These are phyloP conservation scores for Pelobates fuscus DNA, from an alignment of 2,113 vertebrate species.

Conservation along the genomic window DNA sequence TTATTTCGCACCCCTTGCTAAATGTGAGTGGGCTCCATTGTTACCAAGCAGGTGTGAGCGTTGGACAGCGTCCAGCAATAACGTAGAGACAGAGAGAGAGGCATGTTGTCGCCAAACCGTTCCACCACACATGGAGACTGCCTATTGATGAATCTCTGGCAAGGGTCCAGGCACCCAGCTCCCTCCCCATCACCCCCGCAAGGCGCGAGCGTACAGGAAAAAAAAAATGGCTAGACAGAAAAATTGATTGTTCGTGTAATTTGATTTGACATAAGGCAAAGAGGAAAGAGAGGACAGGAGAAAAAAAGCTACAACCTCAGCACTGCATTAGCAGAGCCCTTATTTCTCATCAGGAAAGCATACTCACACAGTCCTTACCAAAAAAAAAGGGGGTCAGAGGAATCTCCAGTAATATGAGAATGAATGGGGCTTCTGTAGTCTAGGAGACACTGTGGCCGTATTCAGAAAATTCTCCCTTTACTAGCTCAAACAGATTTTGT, in stretches of 20 bases:
- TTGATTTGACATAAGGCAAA: conserved; percentile 56
- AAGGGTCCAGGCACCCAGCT: conserved; percentile 40
- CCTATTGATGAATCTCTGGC: conserved; percentile 52
- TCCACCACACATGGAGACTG: conserved; percentile 42
- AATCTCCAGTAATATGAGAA: background rate
- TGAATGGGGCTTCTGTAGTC: conserved; percentile 28
- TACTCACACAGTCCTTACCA: conserved; percentile 48
- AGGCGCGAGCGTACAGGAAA: background rate
- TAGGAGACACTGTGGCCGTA: conserved; percentile 41
- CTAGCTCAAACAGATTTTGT: conserved; percentile 26
- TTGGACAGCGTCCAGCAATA: conserved; percentile 46
- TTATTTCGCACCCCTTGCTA: conserved; percentile 48
- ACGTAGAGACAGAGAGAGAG: conserved; percentile 37
- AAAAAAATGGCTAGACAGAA: conserved; percentile 59
- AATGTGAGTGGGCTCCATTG: conserved; percentile 43
- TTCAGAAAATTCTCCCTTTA: conserved; percentile 25
- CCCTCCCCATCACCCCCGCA: conserved; percentile 40
- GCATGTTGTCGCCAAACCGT: conserved; percentile 43
- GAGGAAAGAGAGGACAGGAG: conserved; percentile 55
- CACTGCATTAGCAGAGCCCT: conserved; percentile 40
- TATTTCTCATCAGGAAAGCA: background rate
- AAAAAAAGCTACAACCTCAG: conserved; percentile 57
- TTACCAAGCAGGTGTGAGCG: conserved; percentile 31
- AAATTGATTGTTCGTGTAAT: conserved; percentile 62
- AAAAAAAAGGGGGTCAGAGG: conserved; percentile 43